Evolutionary conservation across 2,113 vertebrate species (phyloP).

Genomic region (Merops nubicus): DNA sequence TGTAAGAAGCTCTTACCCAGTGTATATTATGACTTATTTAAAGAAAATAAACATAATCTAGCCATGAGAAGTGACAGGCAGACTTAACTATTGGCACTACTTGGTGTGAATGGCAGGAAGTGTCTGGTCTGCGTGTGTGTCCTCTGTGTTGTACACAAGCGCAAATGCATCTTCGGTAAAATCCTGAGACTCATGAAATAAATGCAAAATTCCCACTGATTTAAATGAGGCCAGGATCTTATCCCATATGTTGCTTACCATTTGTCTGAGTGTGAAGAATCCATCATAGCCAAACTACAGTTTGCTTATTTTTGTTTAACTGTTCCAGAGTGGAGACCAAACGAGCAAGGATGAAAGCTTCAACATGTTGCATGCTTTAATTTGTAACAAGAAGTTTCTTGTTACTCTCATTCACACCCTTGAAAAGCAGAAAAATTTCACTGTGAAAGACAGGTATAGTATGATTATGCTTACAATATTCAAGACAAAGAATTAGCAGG

Average conservation of each 20-base stretch:
- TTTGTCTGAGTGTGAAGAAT: conserved; percentile 45
- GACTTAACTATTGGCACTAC: background rate
- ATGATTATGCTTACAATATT: conserved; percentile 45
- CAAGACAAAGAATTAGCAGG: conserved; percentile 29
- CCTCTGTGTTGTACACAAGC: background rate
- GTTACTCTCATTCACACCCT: conserved; percentile 82
- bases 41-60: background rate
- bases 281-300: conserved; percentile 34
- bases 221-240: background rate
- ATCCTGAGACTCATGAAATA: background rate
- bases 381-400: conserved; percentile 84
- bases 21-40: background rate
- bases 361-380: conserved; percentile 77
- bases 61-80: background rate
- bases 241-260: background rate
- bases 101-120: background rate
- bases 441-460: conserved; percentile 82
- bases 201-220: background rate
- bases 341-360: conserved; percentile 76
- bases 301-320: conserved; percentile 56
- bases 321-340: conserved; percentile 76
- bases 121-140: background rate
- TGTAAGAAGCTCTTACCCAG: background rate
- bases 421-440: conserved; percentile 85
- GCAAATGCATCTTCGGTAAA: background rate